Evolutionary conservation across 2,888 invertebrate genomes (phyloP).

Genomic region (Drosophila nigricruria): DNA sequence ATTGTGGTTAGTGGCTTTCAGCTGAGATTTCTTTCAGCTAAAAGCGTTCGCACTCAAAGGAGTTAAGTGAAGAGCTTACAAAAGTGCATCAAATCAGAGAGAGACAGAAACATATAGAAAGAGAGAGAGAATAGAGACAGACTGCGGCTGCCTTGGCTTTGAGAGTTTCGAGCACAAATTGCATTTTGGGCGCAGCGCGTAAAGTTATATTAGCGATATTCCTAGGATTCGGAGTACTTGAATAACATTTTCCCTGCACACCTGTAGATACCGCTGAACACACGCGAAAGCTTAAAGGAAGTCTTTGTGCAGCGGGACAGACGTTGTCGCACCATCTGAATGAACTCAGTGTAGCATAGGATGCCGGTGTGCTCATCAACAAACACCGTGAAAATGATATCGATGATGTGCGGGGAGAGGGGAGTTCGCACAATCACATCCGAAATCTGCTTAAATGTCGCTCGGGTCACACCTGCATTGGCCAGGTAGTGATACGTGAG

Average conservation of each 20-base stretch:
- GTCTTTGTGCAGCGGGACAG: not conserved
- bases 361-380: slow-evolving; percentile 39
- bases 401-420: slow-evolving; percentile 33
- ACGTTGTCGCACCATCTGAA: slow-evolving; percentile 9
- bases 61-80: slow-evolving; percentile 40
- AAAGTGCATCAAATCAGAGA: slow-evolving; percentile 53
- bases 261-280: not conserved
- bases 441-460: slow-evolving; percentile 33
- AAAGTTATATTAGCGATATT: slow-evolving; percentile 1
- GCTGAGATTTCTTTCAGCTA: slow-evolving; percentile 44
- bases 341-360: slow-evolving; percentile 39
- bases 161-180: slow-evolving; percentile 18
- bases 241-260: not conserved
- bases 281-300: not conserved
- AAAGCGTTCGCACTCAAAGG: slow-evolving; percentile 68
- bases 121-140: slow-evolving; percentile 15
- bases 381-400: slow-evolving; percentile 53
- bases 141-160: not conserved
- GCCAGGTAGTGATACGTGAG: slow-evolving; percentile 39
- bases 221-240: slow-evolving; percentile 10
- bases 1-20: slow-evolving; percentile 18
- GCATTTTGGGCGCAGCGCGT: slow-evolving; percentile 1
- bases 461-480: slow-evolving; percentile 34
- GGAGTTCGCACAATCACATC: slow-evolving; percentile 27
- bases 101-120: not conserved